Base-by-base conservation (phyloP, 2,797 vertebrate genomes). In the Acanthis flammea region DNA sequence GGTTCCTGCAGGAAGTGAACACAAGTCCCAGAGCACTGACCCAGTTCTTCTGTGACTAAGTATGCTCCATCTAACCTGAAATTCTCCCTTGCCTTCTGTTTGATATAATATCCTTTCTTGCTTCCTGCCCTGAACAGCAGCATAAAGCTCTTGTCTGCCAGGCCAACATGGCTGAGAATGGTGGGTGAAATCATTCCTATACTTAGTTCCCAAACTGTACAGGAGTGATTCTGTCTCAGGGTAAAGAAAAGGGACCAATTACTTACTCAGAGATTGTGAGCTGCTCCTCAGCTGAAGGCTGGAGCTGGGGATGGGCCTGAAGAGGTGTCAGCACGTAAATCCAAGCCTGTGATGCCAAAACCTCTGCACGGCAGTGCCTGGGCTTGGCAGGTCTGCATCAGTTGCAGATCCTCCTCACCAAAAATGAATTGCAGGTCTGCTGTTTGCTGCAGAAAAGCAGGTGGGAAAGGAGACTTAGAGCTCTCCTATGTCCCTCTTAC, bases 51-150 rank as follows among this genome's bases (percentile, higher is more conserved):
- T 85, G 81, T 76, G 63, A 76, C 84, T 93, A 73, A 92, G 50
- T 82, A 13, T 37, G 65, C 90, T 77, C 73, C 8, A 15, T 88
- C 84, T 77, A 96, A 94, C 94, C 90, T 86, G 91, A 83, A 93
- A 79, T 85, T 96, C 90, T 95, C 84, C 81, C 78, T 77, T 95
- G 92, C 86, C 78, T 92, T 74, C 92, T 94, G 86, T 95, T 97
- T 94, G 90, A 91, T 93, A 93, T 61, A 95, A 94, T 80, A 94
- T 96, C 94, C 92, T 94, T 87, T 87, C 86, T 90, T 85, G 58
- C 71, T 94, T 95, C 95, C 96, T 96, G 92, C 73, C 86, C 75
- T 73, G 31, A 80, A 22, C 6, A 3, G 77, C 63, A 73, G 70
- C 80, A 50, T 42, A 48, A 70, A 90, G 80, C 93, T 55, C 62